phyloP scores from a whole-genome alignment of 2,797 vertebrate species.

The Sebastes flavidus region DNA sequence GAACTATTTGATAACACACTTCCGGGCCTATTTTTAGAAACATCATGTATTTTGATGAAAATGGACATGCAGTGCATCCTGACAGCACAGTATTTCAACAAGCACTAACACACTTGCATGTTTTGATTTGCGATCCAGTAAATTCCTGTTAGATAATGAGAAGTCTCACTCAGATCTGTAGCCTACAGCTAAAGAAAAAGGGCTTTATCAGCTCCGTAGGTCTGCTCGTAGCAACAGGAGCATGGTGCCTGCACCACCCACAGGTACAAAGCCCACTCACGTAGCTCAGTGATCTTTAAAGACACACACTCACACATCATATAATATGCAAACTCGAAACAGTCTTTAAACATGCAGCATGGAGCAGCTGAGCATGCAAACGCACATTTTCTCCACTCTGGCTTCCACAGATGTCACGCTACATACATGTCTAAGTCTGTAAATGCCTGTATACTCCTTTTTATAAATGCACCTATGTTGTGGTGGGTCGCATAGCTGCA shows the following conservation, averaged over 20 bases:
- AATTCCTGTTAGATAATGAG: slow-evolving; percentile 62
- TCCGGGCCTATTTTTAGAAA: slow-evolving; percentile 27
- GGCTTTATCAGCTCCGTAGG: slow-evolving; percentile 41
- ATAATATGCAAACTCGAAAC: background rate
- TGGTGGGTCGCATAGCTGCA: background rate
- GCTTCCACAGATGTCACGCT: background rate
- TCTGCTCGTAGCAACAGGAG: slow-evolving; percentile 55
- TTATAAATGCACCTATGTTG: background rate
- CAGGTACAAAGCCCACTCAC: slow-evolving; percentile 74
- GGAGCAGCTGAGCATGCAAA: background rate
- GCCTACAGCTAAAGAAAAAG: slow-evolving; percentile 69
- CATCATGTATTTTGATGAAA: background rate
- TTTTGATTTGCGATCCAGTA: slow-evolving; percentile 61
- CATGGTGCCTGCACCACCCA: slow-evolving; percentile 42
- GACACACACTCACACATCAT: background rate
- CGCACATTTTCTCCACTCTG: background rate
- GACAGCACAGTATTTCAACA: slow-evolving; percentile 52
- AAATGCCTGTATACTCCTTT: background rate
- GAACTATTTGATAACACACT: slow-evolving; percentile 52
- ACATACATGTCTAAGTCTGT: background rate
- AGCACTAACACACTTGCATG: slow-evolving; percentile 38
- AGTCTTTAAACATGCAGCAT: background rate
- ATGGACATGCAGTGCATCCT: slow-evolving; percentile 48
- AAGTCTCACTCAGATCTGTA: slow-evolving; percentile 51
- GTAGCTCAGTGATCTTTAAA: slow-evolving; percentile 49